Percentiles rank a stretch among this genome's conserved stretches.
These are phyloP conservation scores for Hippocampus comes DNA, from an alignment of 2,113 vertebrate species.

Conservation along the genomic window DNA sequence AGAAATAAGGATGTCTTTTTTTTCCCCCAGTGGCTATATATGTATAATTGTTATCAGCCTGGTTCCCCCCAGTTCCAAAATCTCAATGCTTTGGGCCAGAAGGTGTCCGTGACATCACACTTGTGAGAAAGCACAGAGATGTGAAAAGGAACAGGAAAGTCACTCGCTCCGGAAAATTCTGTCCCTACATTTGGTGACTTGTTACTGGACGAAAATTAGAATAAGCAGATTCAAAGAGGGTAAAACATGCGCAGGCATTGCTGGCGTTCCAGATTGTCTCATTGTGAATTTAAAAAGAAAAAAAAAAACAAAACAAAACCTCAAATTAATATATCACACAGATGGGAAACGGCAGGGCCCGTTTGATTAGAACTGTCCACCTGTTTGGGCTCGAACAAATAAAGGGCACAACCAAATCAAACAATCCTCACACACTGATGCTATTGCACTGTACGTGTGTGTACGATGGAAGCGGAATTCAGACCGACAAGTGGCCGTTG, in stretches of 20 bases:
- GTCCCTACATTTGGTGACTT: no score
- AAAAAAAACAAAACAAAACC: conserved; percentile 45
- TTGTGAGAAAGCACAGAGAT: no score
- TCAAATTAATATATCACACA: conserved; percentile 72
- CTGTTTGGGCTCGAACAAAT: conserved; percentile 50
- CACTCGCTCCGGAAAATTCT: no score
- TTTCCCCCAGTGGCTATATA: no score
- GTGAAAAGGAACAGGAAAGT: no score
- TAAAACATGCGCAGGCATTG: conserved; percentile 30
- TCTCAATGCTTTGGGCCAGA: no score
- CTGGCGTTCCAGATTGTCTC: conserved; percentile 52
- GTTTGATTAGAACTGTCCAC: conserved; percentile 70
- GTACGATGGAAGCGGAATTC: conserved; percentile 44
- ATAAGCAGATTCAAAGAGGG: not conserved
- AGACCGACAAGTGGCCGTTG: conserved; percentile 40
- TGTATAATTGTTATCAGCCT: no score
- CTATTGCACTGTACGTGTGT: conserved; percentile 21
- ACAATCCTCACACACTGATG: conserved; percentile 57
- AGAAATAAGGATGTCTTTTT: no score
- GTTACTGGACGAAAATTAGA: conserved; percentile 11
- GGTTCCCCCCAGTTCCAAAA: no score
- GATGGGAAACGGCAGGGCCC: conserved; percentile 68
- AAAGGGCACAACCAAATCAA: conserved; percentile 57
- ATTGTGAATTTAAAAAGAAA: conserved; percentile 64
- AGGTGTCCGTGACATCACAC: no score